Evolutionary conservation across 64 coral and sea anemone species (phyloP).

Genomic region (Astreopora myriophthalma): DNA sequence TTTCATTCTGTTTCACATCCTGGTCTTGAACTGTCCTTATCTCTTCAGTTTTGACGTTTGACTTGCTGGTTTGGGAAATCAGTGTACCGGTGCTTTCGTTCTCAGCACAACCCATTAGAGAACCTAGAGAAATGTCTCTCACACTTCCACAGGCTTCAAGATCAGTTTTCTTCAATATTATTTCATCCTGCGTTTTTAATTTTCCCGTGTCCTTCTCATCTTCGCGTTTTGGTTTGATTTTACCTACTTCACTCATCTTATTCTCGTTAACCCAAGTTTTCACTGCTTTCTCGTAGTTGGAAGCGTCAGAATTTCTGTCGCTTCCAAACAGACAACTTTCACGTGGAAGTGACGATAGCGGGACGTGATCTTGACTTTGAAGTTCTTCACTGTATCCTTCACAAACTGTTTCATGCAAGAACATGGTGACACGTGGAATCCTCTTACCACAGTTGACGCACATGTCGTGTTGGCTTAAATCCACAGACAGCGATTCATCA

Average conservation of each 20-base stretch:
- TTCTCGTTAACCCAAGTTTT: not conserved
- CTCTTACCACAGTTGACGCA: conserved; percentile 48
- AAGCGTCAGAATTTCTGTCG: not conserved
- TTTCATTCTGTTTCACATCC: not conserved
- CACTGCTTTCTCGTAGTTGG: not conserved
- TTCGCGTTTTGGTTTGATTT: too few species aligned
- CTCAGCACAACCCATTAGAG: not conserved
- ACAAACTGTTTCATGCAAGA: conserved; percentile 59
- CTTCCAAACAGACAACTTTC: not conserved
- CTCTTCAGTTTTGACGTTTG: not conserved
- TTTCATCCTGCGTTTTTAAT: not conserved
- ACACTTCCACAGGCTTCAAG: not conserved
- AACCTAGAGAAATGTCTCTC: too few species aligned
- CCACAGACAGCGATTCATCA: not conserved
- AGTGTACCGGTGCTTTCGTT: not conserved
- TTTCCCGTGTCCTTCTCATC: not conserved
- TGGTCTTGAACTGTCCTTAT: too few species aligned
- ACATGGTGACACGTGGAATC: conserved; percentile 12
- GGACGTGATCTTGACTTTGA: conserved; percentile 10
- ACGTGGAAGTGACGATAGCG: not conserved
- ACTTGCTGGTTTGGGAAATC: not conserved
- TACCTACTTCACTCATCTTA: not conserved
- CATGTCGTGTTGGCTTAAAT: not conserved
- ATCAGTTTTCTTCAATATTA: not conserved
- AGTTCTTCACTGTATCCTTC: conserved; percentile 17